Percentiles rank a stretch among this genome's conserved stretches.
These are phyloP conservation scores for Calliphora vicina DNA, from an alignment of 1,140 invertebrate species.

Conservation along the genomic window DNA sequence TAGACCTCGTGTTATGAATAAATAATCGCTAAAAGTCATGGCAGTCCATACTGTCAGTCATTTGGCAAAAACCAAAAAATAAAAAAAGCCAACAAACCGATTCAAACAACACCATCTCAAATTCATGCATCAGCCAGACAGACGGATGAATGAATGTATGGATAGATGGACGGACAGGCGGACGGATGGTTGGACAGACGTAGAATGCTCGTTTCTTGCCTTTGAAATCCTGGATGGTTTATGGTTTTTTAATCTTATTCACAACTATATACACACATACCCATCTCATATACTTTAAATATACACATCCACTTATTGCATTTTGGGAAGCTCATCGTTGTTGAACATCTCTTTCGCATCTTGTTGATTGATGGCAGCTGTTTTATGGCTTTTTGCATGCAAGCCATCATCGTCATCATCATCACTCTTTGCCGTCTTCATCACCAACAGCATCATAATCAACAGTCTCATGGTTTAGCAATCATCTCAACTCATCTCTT, in stretches of 20 bases:
- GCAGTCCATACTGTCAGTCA: slow-evolving; percentile 21
- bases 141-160: background rate
- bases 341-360: background rate
- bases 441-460: background rate
- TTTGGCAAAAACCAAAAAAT: background rate
- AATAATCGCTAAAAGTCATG: slow-evolving; percentile 33
- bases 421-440: slow-evolving; percentile 17
- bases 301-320: background rate
- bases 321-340: background rate
- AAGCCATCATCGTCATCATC: slow-evolving; percentile 32
- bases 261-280: background rate
- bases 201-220: background rate
- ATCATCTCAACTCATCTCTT: background rate
- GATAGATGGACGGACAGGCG: background rate
- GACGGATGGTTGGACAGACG: background rate
- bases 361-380: slow-evolving; percentile 35
- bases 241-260: slow-evolving; percentile 24
- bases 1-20: slow-evolving; percentile 34
- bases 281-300: background rate
- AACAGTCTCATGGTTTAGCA: background rate
- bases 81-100: background rate
- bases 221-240: background rate
- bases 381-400: slow-evolving; percentile 21
- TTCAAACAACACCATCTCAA: background rate
- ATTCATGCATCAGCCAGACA: background rate